phyloP scores from a whole-genome alignment of 2,797 vertebrate species.

The Chelon labrosus region DNA sequence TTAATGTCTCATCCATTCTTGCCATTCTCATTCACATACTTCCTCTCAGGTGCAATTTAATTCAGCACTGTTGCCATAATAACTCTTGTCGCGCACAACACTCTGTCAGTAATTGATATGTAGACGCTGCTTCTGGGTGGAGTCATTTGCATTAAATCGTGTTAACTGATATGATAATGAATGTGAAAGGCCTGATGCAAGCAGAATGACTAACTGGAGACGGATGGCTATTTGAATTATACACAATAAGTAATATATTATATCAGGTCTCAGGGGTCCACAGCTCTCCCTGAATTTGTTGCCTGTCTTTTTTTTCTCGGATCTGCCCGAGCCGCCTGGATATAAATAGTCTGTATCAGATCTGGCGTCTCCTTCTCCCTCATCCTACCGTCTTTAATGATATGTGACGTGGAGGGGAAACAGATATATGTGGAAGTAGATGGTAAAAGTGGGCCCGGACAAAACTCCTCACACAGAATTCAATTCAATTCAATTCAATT shows the following conservation, averaged over 20 bases:
- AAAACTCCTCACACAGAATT: constrained; percentile 21
- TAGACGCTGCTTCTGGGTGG: constrained; percentile 78
- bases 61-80: constrained; percentile 77
- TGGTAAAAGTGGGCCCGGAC: constrained; percentile 25
- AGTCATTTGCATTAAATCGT: constrained; percentile 87
- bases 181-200: constrained; percentile 83
- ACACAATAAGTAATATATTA: constrained; percentile 86
- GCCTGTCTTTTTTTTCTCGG: constrained; percentile 64
- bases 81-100: constrained; percentile 74
- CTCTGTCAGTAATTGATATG: constrained; percentile 85
- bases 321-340: constrained; percentile 33
- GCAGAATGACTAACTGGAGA: constrained; percentile 80
- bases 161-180: constrained; percentile 88
- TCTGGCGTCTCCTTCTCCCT: constrained; percentile 48
- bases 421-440: constrained; percentile 26
- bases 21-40: constrained; percentile 49
- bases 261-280: constrained; percentile 66
- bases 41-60: constrained; percentile 79
- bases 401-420: constrained; percentile 28
- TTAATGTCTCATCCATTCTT: constrained; percentile 45
- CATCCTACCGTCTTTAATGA: constrained; percentile 27
- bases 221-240: constrained; percentile 85
- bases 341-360: constrained; percentile 54
- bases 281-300: constrained; percentile 64
- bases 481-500: too few species aligned